These are phyloP conservation scores for Coboldia fuscipes DNA, from an alignment of 1,140 invertebrate species.

Conservation along the genomic window DNA sequence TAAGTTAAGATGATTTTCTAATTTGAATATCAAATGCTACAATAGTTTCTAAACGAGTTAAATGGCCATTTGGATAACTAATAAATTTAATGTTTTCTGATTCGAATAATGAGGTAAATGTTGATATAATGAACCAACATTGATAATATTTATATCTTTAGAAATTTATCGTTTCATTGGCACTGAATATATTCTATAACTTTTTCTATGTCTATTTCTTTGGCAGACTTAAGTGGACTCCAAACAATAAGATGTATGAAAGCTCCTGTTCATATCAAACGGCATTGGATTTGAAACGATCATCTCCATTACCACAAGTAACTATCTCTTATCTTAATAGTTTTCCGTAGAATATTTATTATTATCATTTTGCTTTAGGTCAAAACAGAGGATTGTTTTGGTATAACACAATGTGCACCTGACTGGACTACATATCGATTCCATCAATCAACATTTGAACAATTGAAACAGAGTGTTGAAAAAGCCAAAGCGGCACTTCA, in stretches of 20 bases:
- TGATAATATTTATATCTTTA: no score
- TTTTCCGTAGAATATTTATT: no score
- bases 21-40: no score
- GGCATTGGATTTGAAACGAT: conserved; percentile 61
- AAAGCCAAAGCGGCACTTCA: conserved; percentile 68
- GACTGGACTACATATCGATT: conserved; percentile 54
- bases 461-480: conserved; percentile 69
- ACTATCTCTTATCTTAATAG: no score
- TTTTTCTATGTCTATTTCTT: not conserved
- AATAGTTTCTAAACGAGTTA: no score
- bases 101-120: no score
- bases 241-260: conserved; percentile 51
- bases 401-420: conserved; percentile 22
- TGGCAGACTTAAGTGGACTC: conserved; percentile 14
- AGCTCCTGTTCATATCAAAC: conserved; percentile 73
- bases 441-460: conserved; percentile 62
- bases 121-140: no score
- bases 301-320: conserved; percentile 22
- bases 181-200: no score
- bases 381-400: conserved; percentile 35
- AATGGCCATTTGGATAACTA: no score
- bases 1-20: no score
- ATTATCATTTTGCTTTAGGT: conserved; percentile 12
- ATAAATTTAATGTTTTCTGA: no score
- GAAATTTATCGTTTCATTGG: no score